Percentiles rank a stretch among this genome's conserved stretches.
Conservation (phyloP, 1,140 invertebrate species). For the Ceratina calcarata region DNA sequence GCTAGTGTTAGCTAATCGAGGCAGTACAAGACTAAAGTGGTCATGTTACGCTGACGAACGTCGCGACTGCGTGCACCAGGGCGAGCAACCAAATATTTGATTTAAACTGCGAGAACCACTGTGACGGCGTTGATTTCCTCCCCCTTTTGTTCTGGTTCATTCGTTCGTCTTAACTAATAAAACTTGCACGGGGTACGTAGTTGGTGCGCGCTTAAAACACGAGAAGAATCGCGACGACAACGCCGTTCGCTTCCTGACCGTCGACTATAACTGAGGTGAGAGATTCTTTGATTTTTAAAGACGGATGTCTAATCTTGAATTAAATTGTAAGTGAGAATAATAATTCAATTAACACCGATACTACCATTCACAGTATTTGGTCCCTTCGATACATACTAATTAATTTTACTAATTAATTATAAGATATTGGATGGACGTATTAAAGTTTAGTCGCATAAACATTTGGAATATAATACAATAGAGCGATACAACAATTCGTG, state of each 20-base stretch:
- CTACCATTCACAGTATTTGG: too few species aligned
- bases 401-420: not conserved
- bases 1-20: slow-evolving; percentile 37
- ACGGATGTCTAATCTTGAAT: too few species aligned
- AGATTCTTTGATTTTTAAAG: not conserved
- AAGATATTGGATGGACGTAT: not conserved
- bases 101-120: too few species aligned
- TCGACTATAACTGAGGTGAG: slow-evolving; percentile 2
- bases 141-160: too few species aligned
- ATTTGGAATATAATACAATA: too few species aligned
- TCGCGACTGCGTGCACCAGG: not conserved
- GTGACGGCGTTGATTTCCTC: too few species aligned
- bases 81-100: not conserved
- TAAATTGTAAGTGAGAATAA: too few species aligned
- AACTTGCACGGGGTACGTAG: not conserved
- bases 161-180: not conserved
- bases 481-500: not conserved
- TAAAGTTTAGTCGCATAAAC: too few species aligned
- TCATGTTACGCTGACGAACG: slow-evolving; percentile 37
- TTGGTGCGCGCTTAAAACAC: not conserved
- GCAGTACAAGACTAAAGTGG: slow-evolving; percentile 14
- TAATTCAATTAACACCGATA: too few species aligned
- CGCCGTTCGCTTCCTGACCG: not conserved
- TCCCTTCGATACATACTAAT: not conserved
- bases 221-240: not conserved